phyloP scores from a whole-genome alignment of 1,140 invertebrate species.

The Sycobia sp. region DNA sequence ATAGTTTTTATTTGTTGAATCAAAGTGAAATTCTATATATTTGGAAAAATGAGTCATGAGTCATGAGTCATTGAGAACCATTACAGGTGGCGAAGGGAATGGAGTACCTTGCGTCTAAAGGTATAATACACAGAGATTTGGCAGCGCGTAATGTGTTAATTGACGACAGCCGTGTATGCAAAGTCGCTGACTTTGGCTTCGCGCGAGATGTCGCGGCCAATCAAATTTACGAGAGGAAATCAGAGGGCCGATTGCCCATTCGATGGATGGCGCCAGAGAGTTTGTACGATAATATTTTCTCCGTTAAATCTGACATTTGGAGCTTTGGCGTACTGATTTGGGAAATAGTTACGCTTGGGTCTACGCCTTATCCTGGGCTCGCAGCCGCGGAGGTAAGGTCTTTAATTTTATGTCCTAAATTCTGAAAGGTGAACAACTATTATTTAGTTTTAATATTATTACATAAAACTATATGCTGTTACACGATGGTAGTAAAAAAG shows the following conservation, averaged over 20 bases:
- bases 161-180: conserved; percentile 84
- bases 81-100: conserved; percentile 86
- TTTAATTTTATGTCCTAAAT: no score
- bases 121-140: conserved; percentile 90
- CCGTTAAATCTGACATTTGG: conserved; percentile 91
- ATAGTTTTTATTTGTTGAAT: no score
- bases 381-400: conserved; percentile 81
- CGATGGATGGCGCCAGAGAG: conserved; percentile 96
- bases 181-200: conserved; percentile 94
- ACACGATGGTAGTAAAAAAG: no score
- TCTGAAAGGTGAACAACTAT: no score
- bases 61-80: no score
- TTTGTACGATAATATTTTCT: conserved; percentile 89
- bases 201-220: conserved; percentile 81
- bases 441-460: no score
- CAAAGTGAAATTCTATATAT: no score
- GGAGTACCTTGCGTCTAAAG: conserved; percentile 88
- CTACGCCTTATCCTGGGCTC: conserved; percentile 87
- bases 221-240: conserved; percentile 90
- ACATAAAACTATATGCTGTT: no score
- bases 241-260: conserved; percentile 74
- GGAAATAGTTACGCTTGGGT: conserved; percentile 92
- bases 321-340: conserved; percentile 91
- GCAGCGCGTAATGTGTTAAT: conserved; percentile 91
- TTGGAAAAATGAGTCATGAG: no score